Evolutionary conservation across 2,113 vertebrate species (phyloP), one percentile per base, ranked within the genome.

Genomic region (Scartelaos histophorus): DNA sequence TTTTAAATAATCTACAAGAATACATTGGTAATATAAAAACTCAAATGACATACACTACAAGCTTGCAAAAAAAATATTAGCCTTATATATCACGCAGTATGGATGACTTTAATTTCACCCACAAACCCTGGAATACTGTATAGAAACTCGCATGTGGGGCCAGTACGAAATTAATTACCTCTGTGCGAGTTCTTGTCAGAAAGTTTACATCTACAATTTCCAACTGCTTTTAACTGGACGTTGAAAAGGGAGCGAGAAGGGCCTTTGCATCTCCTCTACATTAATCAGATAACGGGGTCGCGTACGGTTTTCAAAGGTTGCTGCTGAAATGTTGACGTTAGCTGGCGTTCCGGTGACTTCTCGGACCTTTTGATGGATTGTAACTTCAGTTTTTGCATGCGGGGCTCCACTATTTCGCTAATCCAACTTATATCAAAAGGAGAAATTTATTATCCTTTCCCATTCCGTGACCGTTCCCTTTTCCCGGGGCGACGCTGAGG

Each of bases 351-450:
- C 61, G 21, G 71, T 34, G 56, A 78, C 49, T 66, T 54, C 70
- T 66, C 25, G 9, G 58, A 49, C 69, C 73, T 68, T 53, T 47
- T 67, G 80, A 83, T 78, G 60, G 64, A 88, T 84, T 65, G 74
- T 35, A 76, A 70, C 70, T 67, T 72, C 38, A n/a, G 34, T 77
- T 73, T 43, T 43, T 43, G 38, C 38, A 43, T 80, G 77, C 75
- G 70, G 74, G 85, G 73, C 56, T 67, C 53, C 57, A 68, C 67
- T 65, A 77, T 85, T 88, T 82, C 82, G 72, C 68, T 88, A 88
- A 90, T 88, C 90, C 84, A 77, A 71, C 25, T 86, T 75, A 76
- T 80, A 87, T 86, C 82, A 87, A 90, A 88, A 92, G 74, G 62
- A 71, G 76, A 71, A 72, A 87, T 87, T 86, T 83, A 87, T 88